Conservation (phyloP, 2,888 invertebrate genomes). For the Troides oblongomaculatus region DNA sequence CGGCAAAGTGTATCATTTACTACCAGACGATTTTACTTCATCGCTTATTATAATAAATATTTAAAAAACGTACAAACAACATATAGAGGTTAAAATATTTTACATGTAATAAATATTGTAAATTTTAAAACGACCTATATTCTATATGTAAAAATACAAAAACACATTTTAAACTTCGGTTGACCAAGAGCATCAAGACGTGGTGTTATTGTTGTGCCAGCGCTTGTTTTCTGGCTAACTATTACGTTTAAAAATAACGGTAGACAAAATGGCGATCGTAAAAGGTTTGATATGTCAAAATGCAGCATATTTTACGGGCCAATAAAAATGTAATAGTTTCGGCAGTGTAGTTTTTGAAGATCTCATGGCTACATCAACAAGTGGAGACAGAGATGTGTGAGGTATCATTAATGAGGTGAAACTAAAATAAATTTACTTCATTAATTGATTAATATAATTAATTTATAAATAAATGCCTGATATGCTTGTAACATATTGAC, state of each 20-base stretch:
- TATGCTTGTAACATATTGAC: too few relatives aligned
- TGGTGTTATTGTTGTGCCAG: slow-evolving; percentile 24
- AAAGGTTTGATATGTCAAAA: slow-evolving; percentile 30
- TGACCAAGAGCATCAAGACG: slow-evolving; percentile 5
- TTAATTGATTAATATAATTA: too few relatives aligned
- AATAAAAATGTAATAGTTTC: slow-evolving; percentile 26
- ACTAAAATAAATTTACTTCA: background rate
- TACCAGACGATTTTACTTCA: too few relatives aligned
- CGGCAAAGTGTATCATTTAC: too few relatives aligned
- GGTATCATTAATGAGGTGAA: background rate
- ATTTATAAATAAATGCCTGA: too few relatives aligned
- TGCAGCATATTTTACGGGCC: slow-evolving; percentile 22
- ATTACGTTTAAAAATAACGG: slow-evolving; percentile 27
- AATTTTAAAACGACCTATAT: slow-evolving; percentile 17
- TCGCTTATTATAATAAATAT: too few relatives aligned
- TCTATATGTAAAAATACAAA: background rate
- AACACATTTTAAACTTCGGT: slow-evolving; percentile 8
- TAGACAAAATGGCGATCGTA: slow-evolving; percentile 27
- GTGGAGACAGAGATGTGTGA: slow-evolving; percentile 12
- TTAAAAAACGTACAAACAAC: too few relatives aligned
- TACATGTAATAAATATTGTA: too few relatives aligned
- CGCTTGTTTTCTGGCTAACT: slow-evolving; percentile 26
- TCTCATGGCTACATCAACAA: slow-evolving; percentile 26
- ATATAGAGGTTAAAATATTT: too few relatives aligned
- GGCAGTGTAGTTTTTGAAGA: slow-evolving; percentile 20